Percentiles rank a stretch among this genome's conserved stretches.
Conservation (phyloP, 2,113 vertebrate genomes). For the Ardeotis arabs region DNA sequence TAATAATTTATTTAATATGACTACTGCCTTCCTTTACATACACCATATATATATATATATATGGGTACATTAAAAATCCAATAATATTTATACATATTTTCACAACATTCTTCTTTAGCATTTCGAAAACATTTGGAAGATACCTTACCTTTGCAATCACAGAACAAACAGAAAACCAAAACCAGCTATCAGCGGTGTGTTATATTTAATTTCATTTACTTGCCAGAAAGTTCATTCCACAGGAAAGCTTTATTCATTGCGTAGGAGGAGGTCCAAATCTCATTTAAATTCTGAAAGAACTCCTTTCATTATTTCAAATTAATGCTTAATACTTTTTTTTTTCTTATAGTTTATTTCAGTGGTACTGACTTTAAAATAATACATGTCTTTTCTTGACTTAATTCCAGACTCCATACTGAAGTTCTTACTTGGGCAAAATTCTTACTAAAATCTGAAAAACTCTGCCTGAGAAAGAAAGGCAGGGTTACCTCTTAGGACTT, state of each 20-base stretch:
- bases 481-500: background rate
- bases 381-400: slow-evolving; percentile 52
- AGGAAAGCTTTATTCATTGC: background rate
- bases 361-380: background rate
- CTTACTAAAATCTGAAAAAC: background rate
- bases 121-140: background rate
- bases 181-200: background rate
- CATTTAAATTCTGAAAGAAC: slow-evolving; percentile 2
- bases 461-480: background rate
- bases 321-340: slow-evolving; percentile 12
- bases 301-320: slow-evolving; percentile 28
- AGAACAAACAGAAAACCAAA: background rate
- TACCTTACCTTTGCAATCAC: background rate
- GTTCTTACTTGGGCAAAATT: background rate
- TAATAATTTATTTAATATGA: background rate
- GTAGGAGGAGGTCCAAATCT: slow-evolving; percentile 11
- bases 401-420: slow-evolving; percentile 11
- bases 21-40: background rate
- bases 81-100: background rate
- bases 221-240: background rate
- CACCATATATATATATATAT: background rate
- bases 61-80: background rate
- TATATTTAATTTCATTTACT: slow-evolving; percentile 5
- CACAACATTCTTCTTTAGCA: background rate
- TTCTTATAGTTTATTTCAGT: background rate